phyloP scores from a whole-genome alignment of 1,140 invertebrate genomes.

The Drosophila varians region DNA sequence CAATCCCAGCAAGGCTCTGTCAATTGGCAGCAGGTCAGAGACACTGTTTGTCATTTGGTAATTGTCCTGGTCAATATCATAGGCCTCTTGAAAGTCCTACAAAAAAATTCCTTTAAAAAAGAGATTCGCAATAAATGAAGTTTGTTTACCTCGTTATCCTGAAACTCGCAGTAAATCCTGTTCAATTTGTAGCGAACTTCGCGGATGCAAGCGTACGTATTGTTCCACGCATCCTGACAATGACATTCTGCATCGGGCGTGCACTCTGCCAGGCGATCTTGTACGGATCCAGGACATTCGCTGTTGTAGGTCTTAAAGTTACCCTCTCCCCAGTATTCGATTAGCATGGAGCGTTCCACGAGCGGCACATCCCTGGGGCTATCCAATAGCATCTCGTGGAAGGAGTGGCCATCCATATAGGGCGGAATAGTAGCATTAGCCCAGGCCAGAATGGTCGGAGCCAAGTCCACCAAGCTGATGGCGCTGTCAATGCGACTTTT shows the following conservation, averaged over 20 bases:
- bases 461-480: constrained; percentile 91
- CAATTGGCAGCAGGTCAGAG: constrained; percentile 84
- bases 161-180: constrained; percentile 90
- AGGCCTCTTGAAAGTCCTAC: constrained; percentile 89
- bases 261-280: constrained; percentile 87
- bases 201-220: constrained; percentile 92
- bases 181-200: constrained; percentile 85
- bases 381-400: constrained; percentile 78
- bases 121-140: too few species aligned
- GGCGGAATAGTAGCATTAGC: constrained; percentile 81
- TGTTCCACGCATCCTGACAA: constrained; percentile 92
- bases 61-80: constrained; percentile 87
- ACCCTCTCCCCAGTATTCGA: constrained; percentile 92
- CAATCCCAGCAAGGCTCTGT: constrained; percentile 62
- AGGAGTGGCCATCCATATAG: constrained; percentile 87
- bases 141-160: constrained; percentile 90
- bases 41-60: constrained; percentile 89
- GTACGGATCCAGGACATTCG: constrained; percentile 85
- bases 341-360: constrained; percentile 85
- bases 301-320: constrained; percentile 84
- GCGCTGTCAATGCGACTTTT: constrained; percentile 84
- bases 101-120: too few species aligned
- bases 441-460: constrained; percentile 91
- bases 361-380: background rate
- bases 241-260: constrained; percentile 88